phyloP scores from a whole-genome alignment of 2,797 vertebrate species.

The Rhyacichthys aspro region DNA sequence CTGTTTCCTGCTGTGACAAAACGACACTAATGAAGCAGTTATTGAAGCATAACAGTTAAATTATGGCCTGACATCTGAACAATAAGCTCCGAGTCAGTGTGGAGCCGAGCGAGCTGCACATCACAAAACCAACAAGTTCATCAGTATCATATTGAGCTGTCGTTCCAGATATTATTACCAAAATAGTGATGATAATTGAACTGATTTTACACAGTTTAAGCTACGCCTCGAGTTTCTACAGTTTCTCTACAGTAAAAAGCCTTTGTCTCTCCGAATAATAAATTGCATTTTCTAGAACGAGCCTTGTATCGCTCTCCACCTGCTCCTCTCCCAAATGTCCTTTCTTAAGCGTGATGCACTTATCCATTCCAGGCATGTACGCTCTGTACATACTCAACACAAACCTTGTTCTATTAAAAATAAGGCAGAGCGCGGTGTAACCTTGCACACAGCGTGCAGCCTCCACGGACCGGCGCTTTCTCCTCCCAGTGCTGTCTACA shows the following conservation, averaged over 20 bases:
- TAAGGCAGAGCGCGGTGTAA: conserved; percentile 14
- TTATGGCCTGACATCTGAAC: background rate
- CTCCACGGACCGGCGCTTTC: conserved; percentile 19
- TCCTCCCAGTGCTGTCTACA: conserved; percentile 38
- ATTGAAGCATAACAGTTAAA: background rate
- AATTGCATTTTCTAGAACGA: background rate
- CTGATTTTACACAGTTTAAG: no score
- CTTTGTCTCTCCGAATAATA: conserved; percentile 2
- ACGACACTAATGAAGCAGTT: conserved; percentile 4
- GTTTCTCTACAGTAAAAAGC: background rate
- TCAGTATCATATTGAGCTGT: background rate
- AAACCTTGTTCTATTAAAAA: conserved; percentile 7
- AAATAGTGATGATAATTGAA: background rate
- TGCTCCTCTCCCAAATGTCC: background rate
- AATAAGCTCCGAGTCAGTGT: background rate
- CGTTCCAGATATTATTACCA: background rate
- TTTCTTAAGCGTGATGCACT: background rate
- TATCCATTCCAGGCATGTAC: background rate
- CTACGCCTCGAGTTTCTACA: no score
- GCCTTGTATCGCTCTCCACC: background rate
- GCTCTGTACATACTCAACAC: background rate
- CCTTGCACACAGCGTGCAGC: conserved; percentile 16
- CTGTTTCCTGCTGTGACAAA: background rate
- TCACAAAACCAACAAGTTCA: background rate
- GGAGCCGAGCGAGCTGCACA: background rate